phyloP scores from a whole-genome alignment of 2,113 vertebrate species.

The Thalassoma bifasciatum region DNA sequence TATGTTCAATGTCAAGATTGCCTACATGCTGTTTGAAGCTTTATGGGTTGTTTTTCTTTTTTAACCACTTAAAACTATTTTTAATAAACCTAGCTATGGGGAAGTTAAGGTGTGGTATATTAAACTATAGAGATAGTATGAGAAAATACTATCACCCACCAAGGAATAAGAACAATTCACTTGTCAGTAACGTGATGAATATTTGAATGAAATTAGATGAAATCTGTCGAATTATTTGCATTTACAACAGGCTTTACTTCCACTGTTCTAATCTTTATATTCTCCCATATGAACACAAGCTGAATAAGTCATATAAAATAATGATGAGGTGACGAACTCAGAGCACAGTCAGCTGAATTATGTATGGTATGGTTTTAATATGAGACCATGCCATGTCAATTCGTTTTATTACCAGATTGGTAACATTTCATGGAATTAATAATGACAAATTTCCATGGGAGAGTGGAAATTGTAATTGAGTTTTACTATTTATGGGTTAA shows the following conservation, averaged over 20 bases:
- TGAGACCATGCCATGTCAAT: slow-evolving; percentile 16
- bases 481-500: slow-evolving; percentile 32
- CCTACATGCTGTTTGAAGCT: no score
- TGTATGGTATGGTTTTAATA: slow-evolving; percentile 21
- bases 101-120: no score
- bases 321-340: not conserved
- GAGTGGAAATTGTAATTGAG: slow-evolving; percentile 5
- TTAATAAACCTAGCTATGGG: no score
- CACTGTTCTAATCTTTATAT: not conserved
- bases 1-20: no score
- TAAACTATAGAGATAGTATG: no score
- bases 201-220: no score
- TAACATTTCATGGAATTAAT: slow-evolving; percentile 29
- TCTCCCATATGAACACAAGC: slow-evolving; percentile 1
- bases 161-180: no score
- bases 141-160: no score
- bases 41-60: no score
- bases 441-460: not conserved
- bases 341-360: slow-evolving; percentile 7
- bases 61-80: no score
- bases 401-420: slow-evolving; percentile 31
- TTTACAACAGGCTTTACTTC: not conserved
- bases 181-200: no score
- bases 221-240: no score
- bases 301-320: not conserved